A percentile compares a stretch with the other conserved stretches of the same genome.
Conservation (phyloP, 1,140 invertebrate genomes). For the Phthorimaea operculella region DNA sequence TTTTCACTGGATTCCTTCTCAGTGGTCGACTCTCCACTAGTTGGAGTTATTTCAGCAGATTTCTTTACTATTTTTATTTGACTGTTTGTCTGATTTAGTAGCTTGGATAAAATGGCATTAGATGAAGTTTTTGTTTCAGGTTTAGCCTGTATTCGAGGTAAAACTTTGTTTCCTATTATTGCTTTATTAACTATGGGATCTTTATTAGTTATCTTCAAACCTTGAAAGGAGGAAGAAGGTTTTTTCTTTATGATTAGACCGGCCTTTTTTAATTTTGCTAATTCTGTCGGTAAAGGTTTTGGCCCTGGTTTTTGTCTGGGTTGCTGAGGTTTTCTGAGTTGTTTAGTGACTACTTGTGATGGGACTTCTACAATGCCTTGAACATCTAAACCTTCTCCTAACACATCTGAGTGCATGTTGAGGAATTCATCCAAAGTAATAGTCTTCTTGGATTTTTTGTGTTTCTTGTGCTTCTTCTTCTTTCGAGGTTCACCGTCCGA, state of each 20-base stretch:
- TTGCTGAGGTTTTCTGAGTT: slow-evolving; percentile 38
- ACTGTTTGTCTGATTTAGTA: slow-evolving; percentile 45
- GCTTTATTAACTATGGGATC: slow-evolving; percentile 10
- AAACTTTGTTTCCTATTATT: slow-evolving; percentile 9
- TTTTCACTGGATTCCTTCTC: slow-evolving; percentile 3
- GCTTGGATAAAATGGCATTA: slow-evolving; percentile 43
- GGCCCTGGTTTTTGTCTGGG: slow-evolving; percentile 17
- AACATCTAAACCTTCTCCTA: slow-evolving; percentile 55
- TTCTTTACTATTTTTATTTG: slow-evolving; percentile 57
- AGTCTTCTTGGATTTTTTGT: slow-evolving; percentile 59
- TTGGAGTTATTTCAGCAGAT: slow-evolving; percentile 7
- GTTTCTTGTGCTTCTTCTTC: slow-evolving; percentile 62
- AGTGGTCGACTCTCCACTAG: background rate
- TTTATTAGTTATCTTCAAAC: slow-evolving; percentile 7
- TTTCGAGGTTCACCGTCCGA: slow-evolving; percentile 28
- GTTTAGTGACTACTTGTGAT: slow-evolving; percentile 43
- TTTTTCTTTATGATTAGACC: slow-evolving; percentile 47
- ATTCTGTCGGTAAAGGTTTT: slow-evolving; percentile 33
- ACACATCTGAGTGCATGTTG: slow-evolving; percentile 64
- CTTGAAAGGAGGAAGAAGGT: background rate
- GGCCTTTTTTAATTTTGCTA: slow-evolving; percentile 56
- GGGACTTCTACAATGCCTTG: slow-evolving; percentile 60
- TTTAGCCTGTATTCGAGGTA: background rate
- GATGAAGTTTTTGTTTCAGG: slow-evolving; percentile 11
- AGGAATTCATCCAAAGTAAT: slow-evolving; percentile 63